Percentiles rank a stretch among this genome's conserved stretches.
These are phyloP conservation scores for Drosophila siamana DNA, from an alignment of 2,888 invertebrate genomes.

Conservation along the genomic window DNA sequence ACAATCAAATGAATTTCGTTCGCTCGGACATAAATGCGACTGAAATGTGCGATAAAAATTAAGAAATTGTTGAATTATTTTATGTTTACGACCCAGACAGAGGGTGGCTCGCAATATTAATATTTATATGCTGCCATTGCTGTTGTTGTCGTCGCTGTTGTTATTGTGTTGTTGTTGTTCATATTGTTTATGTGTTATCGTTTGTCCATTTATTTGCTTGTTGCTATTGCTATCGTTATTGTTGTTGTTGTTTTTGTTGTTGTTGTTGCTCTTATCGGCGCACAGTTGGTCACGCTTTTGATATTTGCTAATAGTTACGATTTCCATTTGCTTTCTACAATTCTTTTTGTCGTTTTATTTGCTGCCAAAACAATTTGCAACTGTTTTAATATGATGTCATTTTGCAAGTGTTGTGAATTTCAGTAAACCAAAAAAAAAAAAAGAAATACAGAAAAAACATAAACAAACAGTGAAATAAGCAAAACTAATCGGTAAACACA, in stretches of 20 bases:
- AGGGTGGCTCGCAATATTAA: conserved; percentile 46
- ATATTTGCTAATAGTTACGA: conserved; percentile 68
- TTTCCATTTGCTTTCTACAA: conserved; percentile 47
- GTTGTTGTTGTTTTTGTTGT: conserved; percentile 7
- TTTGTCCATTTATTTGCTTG: conserved; percentile 34
- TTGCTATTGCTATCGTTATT: neutral
- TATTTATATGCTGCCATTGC: conserved; percentile 44
- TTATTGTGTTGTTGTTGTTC: conserved; percentile 30
- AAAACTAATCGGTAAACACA: conserved; percentile 73
- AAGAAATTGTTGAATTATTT: conserved; percentile 79
- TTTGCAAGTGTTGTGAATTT: conserved; percentile 74
- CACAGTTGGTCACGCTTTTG: conserved; percentile 76
- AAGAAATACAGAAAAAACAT: conserved; percentile 23
- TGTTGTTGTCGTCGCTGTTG: conserved; percentile 16
- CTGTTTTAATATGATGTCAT: conserved; percentile 70
- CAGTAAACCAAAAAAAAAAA: conserved; percentile 16
- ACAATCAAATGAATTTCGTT: conserved; percentile 56
- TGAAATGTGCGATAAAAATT: conserved; percentile 71
- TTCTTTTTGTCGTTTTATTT: conserved; percentile 52
- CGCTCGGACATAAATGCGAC: conserved; percentile 55
- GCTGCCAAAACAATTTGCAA: conserved; percentile 75
- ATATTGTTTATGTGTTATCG: conserved; percentile 27
- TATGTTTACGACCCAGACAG: conserved; percentile 49
- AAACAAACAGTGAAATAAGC: conserved; percentile 47
- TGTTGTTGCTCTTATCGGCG: conserved; percentile 65